Evolutionary conservation across 2,797 vertebrate genomes (phyloP).

Genomic region (Acanthornis magna): DNA sequence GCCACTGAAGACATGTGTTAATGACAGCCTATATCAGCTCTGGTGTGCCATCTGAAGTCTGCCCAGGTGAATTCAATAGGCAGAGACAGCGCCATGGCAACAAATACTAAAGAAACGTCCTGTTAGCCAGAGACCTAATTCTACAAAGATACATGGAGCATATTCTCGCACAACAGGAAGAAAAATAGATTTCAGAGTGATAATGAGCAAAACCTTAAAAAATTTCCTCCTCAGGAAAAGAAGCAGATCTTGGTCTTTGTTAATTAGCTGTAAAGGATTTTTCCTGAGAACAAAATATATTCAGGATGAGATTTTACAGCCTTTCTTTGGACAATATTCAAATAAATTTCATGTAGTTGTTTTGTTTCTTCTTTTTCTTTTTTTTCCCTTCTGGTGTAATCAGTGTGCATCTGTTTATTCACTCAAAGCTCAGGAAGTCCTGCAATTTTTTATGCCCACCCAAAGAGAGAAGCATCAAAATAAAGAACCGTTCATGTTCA

Average conservation of each 20-base stretch:
- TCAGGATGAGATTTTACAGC: not conserved
- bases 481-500: not conserved
- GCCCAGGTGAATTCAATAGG: slow-evolving; percentile 25
- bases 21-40: not conserved
- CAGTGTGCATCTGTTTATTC: not conserved
- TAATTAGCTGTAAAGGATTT: not conserved
- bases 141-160: not conserved
- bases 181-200: not conserved
- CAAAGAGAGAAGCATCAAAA: not conserved
- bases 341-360: not conserved
- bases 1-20: not conserved
- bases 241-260: not conserved
- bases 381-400: not conserved
- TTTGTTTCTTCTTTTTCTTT: not conserved
- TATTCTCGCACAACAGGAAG: not conserved
- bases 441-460: not conserved
- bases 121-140: slow-evolving; percentile 27
- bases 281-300: not conserved
- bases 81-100: slow-evolving; percentile 62
- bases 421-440: not conserved
- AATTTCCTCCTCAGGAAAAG: not conserved
- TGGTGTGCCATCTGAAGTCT: not conserved
- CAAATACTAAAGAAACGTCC: slow-evolving; percentile 6
- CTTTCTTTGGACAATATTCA: not conserved
- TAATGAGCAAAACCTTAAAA: not conserved